Evolutionary conservation across 2,888 invertebrate species (phyloP), one percentile per base, ranked within the genome.

Genomic region (Lycocerus yunnanus): DNA sequence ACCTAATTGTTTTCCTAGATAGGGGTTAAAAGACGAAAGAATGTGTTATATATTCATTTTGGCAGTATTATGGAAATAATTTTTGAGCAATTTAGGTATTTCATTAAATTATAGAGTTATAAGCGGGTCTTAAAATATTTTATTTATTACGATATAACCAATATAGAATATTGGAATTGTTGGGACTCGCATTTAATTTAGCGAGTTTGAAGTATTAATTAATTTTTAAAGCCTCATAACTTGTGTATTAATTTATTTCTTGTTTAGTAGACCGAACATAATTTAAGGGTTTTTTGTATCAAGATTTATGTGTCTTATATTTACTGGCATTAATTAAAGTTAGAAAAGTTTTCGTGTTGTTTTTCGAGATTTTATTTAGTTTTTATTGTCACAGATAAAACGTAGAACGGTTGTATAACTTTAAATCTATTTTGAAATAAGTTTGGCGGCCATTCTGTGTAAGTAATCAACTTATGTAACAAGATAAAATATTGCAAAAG

Each of bases 381-480:
- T 75, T 75, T 75, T 75, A 75, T 75, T 72, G 75, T 69, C 69
- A 69, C 66, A 75, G 75, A 75, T 75, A 75, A 75, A 75, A 72
- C 72, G 72, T 69, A 75, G 72, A 69, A 72, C 71, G 72, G 75
- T 75, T 75, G 75, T 75, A 72, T 75, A 75, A 75, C 72, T 75
- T 75, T 75, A 75, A 75, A 75, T 75, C 75, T 75, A 75, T 75
- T 75, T 75, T 75, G 75, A 75, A 75, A 75, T 75, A 75, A 75
- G 75, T 75, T 75, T 71, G 72, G 75, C 71, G 75, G 75, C 75
- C 75, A 72, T 75, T 75, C 75, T 72, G 75, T 75, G 75, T 69
- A 79, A 79, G 81, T 81, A 80, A 81, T 79, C 80, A 80, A 81
- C 80, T 80, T 80, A 81, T 78, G 77, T 81, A 81, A 81, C 79